Base-by-base conservation (phyloP, 2,888 invertebrate species). In the Tenthredo livida region DNA sequence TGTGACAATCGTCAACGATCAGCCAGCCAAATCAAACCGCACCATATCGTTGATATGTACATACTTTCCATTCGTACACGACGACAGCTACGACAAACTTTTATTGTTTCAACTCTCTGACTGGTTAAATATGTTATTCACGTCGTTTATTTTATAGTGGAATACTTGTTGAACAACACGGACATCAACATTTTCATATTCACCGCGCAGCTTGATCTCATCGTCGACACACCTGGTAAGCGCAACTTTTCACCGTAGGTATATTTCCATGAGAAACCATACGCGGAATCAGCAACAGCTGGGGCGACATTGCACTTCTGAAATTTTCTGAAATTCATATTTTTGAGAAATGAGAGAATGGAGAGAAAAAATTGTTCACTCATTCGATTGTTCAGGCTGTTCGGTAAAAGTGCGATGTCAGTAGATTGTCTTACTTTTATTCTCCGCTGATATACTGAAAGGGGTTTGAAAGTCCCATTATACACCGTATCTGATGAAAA, bases 141-240 rank as follows among this genome's bases (percentile, higher is more conserved):
- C 40, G 40, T 61, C 80, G 80, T 85, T 86, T 93, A 93, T 93
- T 95, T 84, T 93, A 47, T 15, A 96, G 97, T 97, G 90, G 96
- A 97, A 90, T 93, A 94, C 85, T 93, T 97, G 17, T 93, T 97
- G 33, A 96, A 96, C 88, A 95, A 95, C 88, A 97, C 97, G 0
- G 94, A 95, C 82, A 93, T 97, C 25, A 95, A 95, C 82, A 94
- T 97, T 0, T 95, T 95, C 50, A 96, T 97, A 25, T 96, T 96
- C 90, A 97, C 96, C 87, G 97, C 97, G 47, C 97, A 98, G 90
- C 94, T 98, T 86, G 98, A 98, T 93, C 94, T 98, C 25, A 97
- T 98, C 90, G 97, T 97, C 86, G 96, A 97, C 89, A 97, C 97
- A 21, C 95, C 97, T 87, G 98, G 97, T 95, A 94, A 94, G 84